Base-by-base conservation (phyloP, 1,140 invertebrate species). In the Dreissena rostriformis region DNA sequence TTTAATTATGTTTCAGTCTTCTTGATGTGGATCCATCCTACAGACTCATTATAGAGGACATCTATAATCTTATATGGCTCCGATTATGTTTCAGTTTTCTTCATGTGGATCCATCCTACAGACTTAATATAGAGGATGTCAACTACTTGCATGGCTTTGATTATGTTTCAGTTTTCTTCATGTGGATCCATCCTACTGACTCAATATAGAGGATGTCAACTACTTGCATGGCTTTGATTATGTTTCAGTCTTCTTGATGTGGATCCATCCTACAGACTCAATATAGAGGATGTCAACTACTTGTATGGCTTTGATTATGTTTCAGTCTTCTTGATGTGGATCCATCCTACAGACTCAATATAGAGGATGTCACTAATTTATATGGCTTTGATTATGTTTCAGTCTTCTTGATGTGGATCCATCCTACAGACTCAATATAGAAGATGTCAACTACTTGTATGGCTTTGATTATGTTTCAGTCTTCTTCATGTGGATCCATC, bases 251-350 rank as follows among this genome's bases (percentile, higher is more conserved):
- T 92, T 26, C 76, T 92, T 26, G 85, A 90, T 78, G 90, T 91
- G 14, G 90, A 92, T 86, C 88, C 91, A 0, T 70, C 77, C 5
- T 66, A 82, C 26, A 77, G 91, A 28, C 8, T n/a, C 24, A 12
- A 57, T 29, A 29, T 49, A 5, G 7, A 17, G 22, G n/a, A n/a
- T n/a, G n/a, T n/a, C n/a, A n/a, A n/a, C n/a, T n/a, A n/a, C n/a
- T n/a, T n/a, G n/a, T n/a, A n/a, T n/a, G n/a, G n/a, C n/a, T n/a
- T n/a, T n/a, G n/a, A n/a, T n/a, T n/a, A n/a, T n/a, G n/a, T 72
- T 29, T 29, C 78, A 92, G 91, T 53, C 84, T 92, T 26, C 76
- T 92, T 26, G 85, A 90, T 78, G 90, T 91, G 14, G 90, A 92
- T 86, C 88, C 91, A 0, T 70, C 77, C 5, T 66, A 82, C 26